Evolutionary conservation across 2,797 vertebrate species (phyloP).

Genomic region (Halcyon smyrnensis): DNA sequence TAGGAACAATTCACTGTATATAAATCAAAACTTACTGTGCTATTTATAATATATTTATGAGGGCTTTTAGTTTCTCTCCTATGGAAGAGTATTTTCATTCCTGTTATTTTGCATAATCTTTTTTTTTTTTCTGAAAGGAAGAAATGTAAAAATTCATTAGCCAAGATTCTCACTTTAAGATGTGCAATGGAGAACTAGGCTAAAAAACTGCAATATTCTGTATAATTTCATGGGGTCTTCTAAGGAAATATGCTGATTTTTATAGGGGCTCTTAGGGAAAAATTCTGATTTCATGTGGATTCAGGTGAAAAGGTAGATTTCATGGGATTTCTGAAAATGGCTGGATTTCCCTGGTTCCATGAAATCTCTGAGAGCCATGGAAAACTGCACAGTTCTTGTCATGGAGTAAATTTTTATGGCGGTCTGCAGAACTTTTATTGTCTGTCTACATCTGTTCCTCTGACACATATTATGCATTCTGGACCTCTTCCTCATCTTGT

Average conservation of each 20-base stretch:
- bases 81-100: slow-evolving; percentile 20
- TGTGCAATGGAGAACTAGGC: not conserved
- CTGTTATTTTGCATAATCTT: not conserved
- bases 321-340: slow-evolving; percentile 75
- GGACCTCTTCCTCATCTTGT: slow-evolving; percentile 27
- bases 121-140: not conserved
- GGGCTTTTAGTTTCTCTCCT: not conserved
- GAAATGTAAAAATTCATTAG: slow-evolving; percentile 4
- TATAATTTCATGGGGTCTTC: slow-evolving; percentile 75
- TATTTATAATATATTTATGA: not conserved
- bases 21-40: not conserved
- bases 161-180: slow-evolving; percentile 63
- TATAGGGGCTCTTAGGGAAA: slow-evolving; percentile 65
- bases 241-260: slow-evolving; percentile 75
- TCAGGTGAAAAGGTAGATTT: slow-evolving; percentile 78
- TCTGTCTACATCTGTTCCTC: slow-evolving; percentile 45
- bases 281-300: slow-evolving; percentile 78
- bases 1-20: not conserved
- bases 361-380: slow-evolving; percentile 74
- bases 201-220: slow-evolving; percentile 68
- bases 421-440: slow-evolving; percentile 70
- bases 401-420: slow-evolving; percentile 52
- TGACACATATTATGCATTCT: slow-evolving; percentile 23
- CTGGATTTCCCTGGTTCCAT: slow-evolving; percentile 70
- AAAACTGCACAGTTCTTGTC: slow-evolving; percentile 57